Base-by-base conservation (phyloP, 2,797 vertebrate genomes). In the Rhynchotus rufescens region DNA sequence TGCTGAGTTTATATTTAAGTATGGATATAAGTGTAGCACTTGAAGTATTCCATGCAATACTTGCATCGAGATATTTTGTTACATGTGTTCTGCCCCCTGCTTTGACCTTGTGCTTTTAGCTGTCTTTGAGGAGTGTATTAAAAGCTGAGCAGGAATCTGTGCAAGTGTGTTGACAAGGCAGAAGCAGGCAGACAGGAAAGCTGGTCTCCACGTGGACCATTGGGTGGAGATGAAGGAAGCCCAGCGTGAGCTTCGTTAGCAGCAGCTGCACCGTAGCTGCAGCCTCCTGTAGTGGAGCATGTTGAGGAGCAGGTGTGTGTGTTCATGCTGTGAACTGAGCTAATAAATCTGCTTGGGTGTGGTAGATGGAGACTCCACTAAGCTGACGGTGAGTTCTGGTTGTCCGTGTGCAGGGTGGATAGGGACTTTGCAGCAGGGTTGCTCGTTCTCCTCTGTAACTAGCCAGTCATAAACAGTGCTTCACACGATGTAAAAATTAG, bases 241-340 rank as follows among this genome's bases (percentile, higher is more conserved):
- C 12, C 62, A 21, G 19, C 6, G 11, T 10, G 52, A 54, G 52
- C 52, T 30, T 10, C 28, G 9, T 30, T 30, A 30, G 15, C 26
- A 30, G 20, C 52, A 30, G 52, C 52, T 54, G 52, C 60, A 12
- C 25, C 8, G 8, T 40, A 16, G 38, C 60, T 61, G 60, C 36
- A 38, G 28, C 34, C 36, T 40, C 28, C 30, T 28, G 9, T 32
- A 19, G 51, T 44, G 36, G 28, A 28, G 51, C 7, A 0, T 6
- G 30, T 23, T 22, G 25, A 40, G 44, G 38, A 38, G 62, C 16
- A 30, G 40, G 23, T 47, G 45, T 26, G 67, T 3, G 2, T 15
- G 59, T 13, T 25, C 4, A 2, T 23, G 38, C 60, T 60, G 12
- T 3, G 0, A 6, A 38, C 1, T 1, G 25, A 51, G 64, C 30